These are phyloP conservation scores for Phataginus tetradactyla DNA, from an alignment of 2,797 vertebrate species.

Conservation along the genomic window DNA sequence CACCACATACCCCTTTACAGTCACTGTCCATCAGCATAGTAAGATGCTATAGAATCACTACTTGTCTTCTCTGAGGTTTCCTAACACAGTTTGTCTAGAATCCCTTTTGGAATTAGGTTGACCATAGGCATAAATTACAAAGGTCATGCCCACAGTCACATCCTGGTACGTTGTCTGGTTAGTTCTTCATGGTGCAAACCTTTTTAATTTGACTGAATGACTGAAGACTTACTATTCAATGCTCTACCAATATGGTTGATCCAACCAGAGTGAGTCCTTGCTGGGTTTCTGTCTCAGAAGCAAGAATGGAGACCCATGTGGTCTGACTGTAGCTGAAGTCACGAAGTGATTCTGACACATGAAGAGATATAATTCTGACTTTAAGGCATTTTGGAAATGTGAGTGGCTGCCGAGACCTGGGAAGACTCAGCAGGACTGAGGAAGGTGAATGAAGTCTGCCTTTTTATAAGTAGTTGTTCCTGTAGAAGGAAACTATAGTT, in stretches of 20 bases:
- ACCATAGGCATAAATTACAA: not conserved
- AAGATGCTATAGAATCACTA: no score
- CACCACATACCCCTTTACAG: no score
- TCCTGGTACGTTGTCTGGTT: not conserved
- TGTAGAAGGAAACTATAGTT: constrained; percentile 31
- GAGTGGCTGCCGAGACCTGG: constrained; percentile 44
- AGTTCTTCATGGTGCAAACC: not conserved
- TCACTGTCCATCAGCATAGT: no score
- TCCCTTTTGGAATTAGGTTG: not conserved
- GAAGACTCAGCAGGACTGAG: constrained; percentile 39
- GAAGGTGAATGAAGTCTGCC: constrained; percentile 61
- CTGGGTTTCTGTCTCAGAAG: constrained; percentile 30
- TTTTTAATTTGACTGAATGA: not conserved
- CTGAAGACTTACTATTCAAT: not conserved
- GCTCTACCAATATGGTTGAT: not conserved
- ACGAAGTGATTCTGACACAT: constrained; percentile 46
- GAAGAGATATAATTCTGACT: constrained; percentile 55
- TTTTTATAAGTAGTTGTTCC: constrained; percentile 30
- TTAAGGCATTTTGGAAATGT: constrained; percentile 54
- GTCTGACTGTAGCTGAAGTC: constrained; percentile 4
- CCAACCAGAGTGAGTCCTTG: not conserved
- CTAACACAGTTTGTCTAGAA: constrained; percentile 12
- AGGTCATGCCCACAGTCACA: not conserved
- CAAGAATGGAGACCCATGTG: constrained; percentile 1
- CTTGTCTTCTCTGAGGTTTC: not conserved